phyloP scores from a whole-genome alignment of 2,888 invertebrate species.

The Erannis defoliaria region DNA sequence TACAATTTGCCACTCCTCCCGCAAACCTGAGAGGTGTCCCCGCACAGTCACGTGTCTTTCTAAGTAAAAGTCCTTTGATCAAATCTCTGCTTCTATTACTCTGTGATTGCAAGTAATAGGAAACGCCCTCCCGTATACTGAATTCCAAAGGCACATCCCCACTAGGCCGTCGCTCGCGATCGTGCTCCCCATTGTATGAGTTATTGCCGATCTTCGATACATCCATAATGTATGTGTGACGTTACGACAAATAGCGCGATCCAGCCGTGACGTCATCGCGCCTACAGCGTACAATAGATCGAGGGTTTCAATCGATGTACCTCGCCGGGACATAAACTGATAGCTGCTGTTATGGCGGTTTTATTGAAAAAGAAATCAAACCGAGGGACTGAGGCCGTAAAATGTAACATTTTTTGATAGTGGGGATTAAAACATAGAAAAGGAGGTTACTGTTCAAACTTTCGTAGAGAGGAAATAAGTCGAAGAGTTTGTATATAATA shows the following conservation, averaged over 20 bases:
- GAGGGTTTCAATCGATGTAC: slow-evolving; percentile 4
- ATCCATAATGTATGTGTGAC: slow-evolving; percentile 41
- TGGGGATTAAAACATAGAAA: slow-evolving; percentile 1
- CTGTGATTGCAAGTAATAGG: too few relatives aligned
- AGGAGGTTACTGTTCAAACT: neutral
- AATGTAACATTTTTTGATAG: neutral
- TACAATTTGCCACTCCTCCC: too few relatives aligned
- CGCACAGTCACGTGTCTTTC: too few relatives aligned
- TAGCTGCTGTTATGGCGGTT: slow-evolving; percentile 11
- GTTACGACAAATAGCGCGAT: slow-evolving; percentile 40
- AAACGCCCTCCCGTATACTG: neutral
- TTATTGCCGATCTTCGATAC: slow-evolving; percentile 50
- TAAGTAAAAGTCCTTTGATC: too few relatives aligned
- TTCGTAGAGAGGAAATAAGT: neutral
- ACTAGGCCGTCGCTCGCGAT: slow-evolving; percentile 6
- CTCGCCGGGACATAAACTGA: slow-evolving; percentile 8
- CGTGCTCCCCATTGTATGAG: slow-evolving; percentile 43
- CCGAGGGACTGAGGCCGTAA: neutral
- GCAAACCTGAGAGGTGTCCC: too few relatives aligned
- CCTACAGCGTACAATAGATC: slow-evolving; percentile 18
- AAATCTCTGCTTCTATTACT: too few relatives aligned
- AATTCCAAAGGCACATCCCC: slow-evolving; percentile 12
- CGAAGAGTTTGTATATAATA: too few relatives aligned
- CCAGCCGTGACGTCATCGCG: slow-evolving; percentile 38
- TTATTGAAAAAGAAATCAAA: slow-evolving; percentile 14